A percentile compares a stretch with the other conserved stretches of the same genome.
Evolutionary conservation across 2,113 vertebrate genomes (phyloP).

Genomic region (Cochlearius cochlearius): DNA sequence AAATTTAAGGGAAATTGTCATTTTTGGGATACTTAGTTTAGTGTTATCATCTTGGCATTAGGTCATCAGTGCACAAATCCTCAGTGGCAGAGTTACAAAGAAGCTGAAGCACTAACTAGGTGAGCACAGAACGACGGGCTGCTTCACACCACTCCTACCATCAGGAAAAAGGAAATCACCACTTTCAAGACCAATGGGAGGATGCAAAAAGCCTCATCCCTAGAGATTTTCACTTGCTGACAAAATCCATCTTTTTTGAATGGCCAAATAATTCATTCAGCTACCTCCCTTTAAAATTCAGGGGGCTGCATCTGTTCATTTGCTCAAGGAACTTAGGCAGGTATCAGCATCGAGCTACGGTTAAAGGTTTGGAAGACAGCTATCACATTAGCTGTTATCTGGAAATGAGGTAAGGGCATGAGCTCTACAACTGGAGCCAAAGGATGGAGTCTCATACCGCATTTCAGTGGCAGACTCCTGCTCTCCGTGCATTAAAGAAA

Average conservation of each 20-base stretch:
- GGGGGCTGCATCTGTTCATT: not conserved
- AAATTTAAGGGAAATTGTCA: not conserved
- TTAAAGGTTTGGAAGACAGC: not conserved
- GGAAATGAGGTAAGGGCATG: not conserved
- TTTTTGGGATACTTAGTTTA: not conserved
- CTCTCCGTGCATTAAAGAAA: not conserved
- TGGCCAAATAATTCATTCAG: not conserved
- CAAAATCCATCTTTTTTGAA: not conserved
- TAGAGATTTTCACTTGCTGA: not conserved
- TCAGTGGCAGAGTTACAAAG: not conserved
- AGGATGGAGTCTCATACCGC: not conserved
- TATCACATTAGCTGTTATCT: not conserved
- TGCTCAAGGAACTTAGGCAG: not conserved
- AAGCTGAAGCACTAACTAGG: not conserved
- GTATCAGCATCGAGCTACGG: not conserved
- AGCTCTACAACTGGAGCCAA: not conserved
- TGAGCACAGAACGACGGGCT: fast-evolving
- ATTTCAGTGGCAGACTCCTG: not conserved
- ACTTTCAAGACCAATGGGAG: not conserved
- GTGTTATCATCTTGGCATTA: not conserved
- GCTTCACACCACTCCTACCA: not conserved
- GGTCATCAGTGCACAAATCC: not conserved
- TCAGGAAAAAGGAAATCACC: not conserved
- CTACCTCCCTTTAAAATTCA: not conserved
- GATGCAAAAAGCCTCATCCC: not conserved